Evolutionary conservation across 2,113 vertebrate species (phyloP).

Genomic region (Arvicanthis niloticus): DNA sequence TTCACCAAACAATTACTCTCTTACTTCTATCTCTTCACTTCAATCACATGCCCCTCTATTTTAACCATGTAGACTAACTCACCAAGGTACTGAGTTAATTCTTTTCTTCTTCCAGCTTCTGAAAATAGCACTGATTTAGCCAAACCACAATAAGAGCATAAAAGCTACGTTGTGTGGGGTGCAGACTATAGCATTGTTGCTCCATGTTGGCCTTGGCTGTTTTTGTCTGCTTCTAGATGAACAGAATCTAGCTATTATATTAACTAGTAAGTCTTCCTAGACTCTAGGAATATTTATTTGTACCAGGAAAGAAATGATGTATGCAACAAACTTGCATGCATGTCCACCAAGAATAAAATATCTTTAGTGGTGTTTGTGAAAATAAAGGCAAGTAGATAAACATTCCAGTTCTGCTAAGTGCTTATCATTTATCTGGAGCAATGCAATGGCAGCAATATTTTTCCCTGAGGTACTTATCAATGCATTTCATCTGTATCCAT

Average conservation of each 20-base stretch:
- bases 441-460: constrained; percentile 3
- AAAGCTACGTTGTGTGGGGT: background rate
- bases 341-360: background rate
- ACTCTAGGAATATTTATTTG: background rate
- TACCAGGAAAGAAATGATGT: background rate
- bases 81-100: background rate
- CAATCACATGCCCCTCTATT: background rate
- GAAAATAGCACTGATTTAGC: constrained; percentile 14
- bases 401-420: background rate
- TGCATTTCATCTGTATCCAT: background rate
- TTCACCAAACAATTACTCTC: background rate
- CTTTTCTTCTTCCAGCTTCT: constrained; percentile 4
- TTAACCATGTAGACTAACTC: background rate
- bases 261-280: background rate
- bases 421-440: background rate
- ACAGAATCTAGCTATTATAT: constrained; percentile 12
- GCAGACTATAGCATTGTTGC: background rate
- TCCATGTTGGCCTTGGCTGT: background rate
- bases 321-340: background rate
- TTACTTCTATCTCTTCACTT: background rate
- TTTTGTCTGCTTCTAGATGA: background rate
- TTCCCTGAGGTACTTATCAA: background rate
- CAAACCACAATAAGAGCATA: constrained; percentile 31
- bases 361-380: constrained; percentile 19
- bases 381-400: constrained; percentile 41